These are phyloP conservation scores for Lutraria lutraria DNA, from an alignment of 2,888 invertebrate genomes.

Conservation along the genomic window DNA sequence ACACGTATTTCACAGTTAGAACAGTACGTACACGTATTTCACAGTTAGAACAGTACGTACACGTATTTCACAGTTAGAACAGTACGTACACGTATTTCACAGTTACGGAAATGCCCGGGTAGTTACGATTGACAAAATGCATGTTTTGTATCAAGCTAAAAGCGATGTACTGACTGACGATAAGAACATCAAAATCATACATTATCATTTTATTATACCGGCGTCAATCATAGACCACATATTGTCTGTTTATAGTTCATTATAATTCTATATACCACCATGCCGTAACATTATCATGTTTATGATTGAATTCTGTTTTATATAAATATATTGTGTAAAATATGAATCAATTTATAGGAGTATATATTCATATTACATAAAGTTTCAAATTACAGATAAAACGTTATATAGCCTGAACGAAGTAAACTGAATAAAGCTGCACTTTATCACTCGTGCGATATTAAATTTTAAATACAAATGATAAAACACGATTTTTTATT, in stretches of 20 bases:
- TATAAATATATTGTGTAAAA: background rate
- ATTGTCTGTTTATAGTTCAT: background rate
- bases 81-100: too few relatives aligned
- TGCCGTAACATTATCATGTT: background rate
- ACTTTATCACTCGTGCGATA: background rate
- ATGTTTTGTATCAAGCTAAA: background rate
- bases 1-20: too few relatives aligned
- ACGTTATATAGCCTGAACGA: background rate
- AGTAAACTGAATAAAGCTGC: background rate
- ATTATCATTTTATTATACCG: background rate
- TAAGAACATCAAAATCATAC: background rate
- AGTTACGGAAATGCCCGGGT: too few relatives aligned
- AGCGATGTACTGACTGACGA: background rate
- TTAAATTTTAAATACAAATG: background rate
- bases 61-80: too few relatives aligned
- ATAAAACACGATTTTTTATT: background rate
- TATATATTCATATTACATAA: background rate
- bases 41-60: too few relatives aligned
- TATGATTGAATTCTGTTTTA: background rate
- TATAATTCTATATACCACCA: background rate
- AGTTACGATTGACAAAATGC: too few relatives aligned
- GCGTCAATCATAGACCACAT: background rate
- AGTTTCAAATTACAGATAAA: constrained; percentile 10
- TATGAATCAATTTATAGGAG: constrained; percentile 6
- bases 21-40: too few relatives aligned